phyloP scores from a whole-genome alignment of 2,888 invertebrate genomes.

The Cerastis leucographa region DNA sequence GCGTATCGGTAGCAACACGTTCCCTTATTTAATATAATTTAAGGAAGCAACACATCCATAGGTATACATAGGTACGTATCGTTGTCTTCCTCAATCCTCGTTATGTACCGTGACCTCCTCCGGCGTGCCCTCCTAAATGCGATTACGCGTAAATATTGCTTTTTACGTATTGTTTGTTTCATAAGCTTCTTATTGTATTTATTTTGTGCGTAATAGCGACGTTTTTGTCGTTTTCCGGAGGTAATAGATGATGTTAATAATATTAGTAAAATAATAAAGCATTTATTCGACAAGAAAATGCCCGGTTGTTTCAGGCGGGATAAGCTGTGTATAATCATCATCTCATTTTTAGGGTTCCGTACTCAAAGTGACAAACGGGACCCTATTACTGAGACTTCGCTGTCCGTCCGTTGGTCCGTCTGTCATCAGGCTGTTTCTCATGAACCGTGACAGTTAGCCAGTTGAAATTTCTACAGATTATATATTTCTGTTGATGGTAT shows the following conservation, averaged over 20 bases:
- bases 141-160: constrained; percentile 58
- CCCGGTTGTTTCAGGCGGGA: too few species aligned
- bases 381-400: too few species aligned
- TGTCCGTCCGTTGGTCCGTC: too few species aligned
- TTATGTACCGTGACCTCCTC: constrained; percentile 36
- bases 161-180: constrained; percentile 55
- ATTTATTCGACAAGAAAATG: too few species aligned
- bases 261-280: not conserved
- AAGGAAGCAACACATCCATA: not conserved
- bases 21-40: constrained; percentile 43
- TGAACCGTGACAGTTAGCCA: too few species aligned
- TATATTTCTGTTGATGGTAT: too few species aligned
- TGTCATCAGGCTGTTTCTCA: too few species aligned
- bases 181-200: constrained; percentile 42
- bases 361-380: too few species aligned
- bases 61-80: not conserved
- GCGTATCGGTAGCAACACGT: not conserved
- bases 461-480: too few species aligned
- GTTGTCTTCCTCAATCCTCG: constrained; percentile 44
- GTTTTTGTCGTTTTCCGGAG: not conserved
- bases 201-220: constrained; percentile 25
- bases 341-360: too few species aligned
- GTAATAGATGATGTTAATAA: not conserved
- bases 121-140: constrained; percentile 34
- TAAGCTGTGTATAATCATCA: too few species aligned